A percentile compares a stretch with the other conserved stretches of the same genome.
Conservation (phyloP, 2,888 invertebrate species). For the Bombyx huttoni region DNA sequence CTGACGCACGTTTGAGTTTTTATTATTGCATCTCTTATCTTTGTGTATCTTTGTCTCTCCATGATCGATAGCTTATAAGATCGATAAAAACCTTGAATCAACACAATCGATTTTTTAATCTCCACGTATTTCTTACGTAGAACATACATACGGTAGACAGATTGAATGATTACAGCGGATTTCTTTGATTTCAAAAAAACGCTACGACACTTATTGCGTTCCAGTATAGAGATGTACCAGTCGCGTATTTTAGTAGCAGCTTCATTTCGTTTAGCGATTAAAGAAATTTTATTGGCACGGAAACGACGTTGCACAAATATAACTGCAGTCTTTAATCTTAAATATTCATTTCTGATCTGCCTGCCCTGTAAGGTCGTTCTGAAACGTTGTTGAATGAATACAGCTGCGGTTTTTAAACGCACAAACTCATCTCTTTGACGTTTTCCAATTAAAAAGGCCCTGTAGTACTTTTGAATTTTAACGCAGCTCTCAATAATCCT, state of each 20-base stretch:
- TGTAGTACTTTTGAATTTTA: constrained; percentile 51
- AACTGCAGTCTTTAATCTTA: constrained; percentile 23
- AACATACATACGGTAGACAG: constrained; percentile 37
- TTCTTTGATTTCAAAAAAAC: constrained; percentile 29
- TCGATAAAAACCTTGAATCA: constrained; percentile 51
- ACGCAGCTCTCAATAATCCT: constrained; percentile 34
- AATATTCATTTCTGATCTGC: constrained; percentile 26
- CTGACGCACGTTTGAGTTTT: constrained; percentile 30
- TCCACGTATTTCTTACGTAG: constrained; percentile 24
- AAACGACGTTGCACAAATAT: constrained; percentile 44
- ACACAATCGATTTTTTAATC: constrained; percentile 24
- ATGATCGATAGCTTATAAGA: constrained; percentile 25
- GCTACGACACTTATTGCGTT: constrained; percentile 27
- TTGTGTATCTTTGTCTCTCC: constrained; percentile 24
- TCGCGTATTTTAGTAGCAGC: constrained; percentile 45
- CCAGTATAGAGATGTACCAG: constrained; percentile 37
- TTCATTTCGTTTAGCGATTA: constrained; percentile 16
- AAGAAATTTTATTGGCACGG: constrained; percentile 27
- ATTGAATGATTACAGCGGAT: constrained; percentile 39
- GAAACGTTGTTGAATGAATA: constrained; percentile 50
- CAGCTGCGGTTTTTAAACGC: constrained; percentile 27
- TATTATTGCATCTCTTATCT: constrained; percentile 19
- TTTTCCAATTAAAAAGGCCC: constrained; percentile 27
- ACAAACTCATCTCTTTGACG: constrained; percentile 27
- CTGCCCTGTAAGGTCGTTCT: constrained; percentile 27